Evolutionary conservation across 2,113 vertebrate genomes (phyloP), one percentile per base, ranked within the genome.

Genomic region (Paedocypris sp.): DNA sequence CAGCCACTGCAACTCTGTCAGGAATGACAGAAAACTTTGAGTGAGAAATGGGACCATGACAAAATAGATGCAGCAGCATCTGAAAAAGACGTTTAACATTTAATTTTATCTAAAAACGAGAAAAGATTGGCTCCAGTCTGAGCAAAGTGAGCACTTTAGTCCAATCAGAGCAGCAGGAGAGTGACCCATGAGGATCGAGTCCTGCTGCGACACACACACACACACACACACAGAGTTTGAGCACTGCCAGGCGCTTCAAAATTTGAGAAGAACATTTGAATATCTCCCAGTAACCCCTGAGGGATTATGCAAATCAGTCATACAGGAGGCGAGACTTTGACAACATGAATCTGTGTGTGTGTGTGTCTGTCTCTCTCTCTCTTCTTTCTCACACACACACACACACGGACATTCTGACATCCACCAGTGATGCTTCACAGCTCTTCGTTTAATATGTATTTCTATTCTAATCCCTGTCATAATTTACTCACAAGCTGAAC

Each of bases 391-490:
- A 16, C 10, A 13, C 50, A 6, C 18, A 16, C 38, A 23, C 18
- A 45, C 3, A 22, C 3, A 9, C 15, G 15, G 18, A 4, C n/a
- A 43, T 47, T 26, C 41, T 32, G 28, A 26, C 60, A 70, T 70
- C 48, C 73, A 58, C n/a, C 73, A 60, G 66, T 70, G 68, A 73
- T 61, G 68, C 62, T 65, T 76, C 60, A 52, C 50, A 74, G 75
- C 74, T 69, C 70, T 48, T 8, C 46, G 32, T 41, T 54, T 63
- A 75, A 72, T 67, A 62, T 60, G 60, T 48, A 64, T 62, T 69
- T 73, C 65, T 74, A 70, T 77, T 75, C 74, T 73, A 82, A 84
- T 79, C 72, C 73, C 73, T 51, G 60, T 75, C 75, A 72, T 67
- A 47, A 26, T 41, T 54, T 64, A 43, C 54, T 19, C 57, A 23